Evolutionary conservation across 1,140 invertebrate genomes (phyloP).

Genomic region (Heliconius nattereri): DNA sequence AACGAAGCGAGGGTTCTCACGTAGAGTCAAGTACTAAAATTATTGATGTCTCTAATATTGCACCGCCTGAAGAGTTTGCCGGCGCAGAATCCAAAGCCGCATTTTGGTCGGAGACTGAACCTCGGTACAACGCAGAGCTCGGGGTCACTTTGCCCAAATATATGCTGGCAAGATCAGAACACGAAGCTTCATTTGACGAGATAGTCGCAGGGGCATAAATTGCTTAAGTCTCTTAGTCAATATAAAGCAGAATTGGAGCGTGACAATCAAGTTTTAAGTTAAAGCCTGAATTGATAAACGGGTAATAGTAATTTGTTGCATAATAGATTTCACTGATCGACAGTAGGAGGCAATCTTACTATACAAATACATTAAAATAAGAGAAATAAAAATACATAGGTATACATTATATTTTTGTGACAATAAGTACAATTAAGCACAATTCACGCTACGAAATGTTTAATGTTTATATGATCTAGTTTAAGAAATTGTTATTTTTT

Average conservation of each 20-base stretch:
- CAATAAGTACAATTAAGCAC: slow-evolving; percentile 23
- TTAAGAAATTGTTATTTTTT: slow-evolving; percentile 38
- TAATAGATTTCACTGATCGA: slow-evolving; percentile 66
- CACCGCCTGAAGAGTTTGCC: slow-evolving; percentile 79
- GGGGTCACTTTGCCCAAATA: slow-evolving; percentile 85
- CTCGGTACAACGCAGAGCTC: slow-evolving; percentile 83
- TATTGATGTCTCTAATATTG: slow-evolving; percentile 68
- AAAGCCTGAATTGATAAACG: slow-evolving; percentile 47
- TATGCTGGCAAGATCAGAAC: slow-evolving; percentile 85
- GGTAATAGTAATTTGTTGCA: slow-evolving; percentile 62
- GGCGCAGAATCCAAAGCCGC: slow-evolving; percentile 79
- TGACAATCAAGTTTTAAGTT: slow-evolving; percentile 64
- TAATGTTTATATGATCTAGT: slow-evolving; percentile 25
- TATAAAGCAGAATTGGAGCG: slow-evolving; percentile 66
- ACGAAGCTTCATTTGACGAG: slow-evolving; percentile 85
- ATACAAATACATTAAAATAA: slow-evolving; percentile 37
- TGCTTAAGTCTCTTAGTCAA: slow-evolving; percentile 56
- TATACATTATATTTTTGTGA: slow-evolving; percentile 18
- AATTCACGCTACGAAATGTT: slow-evolving; percentile 23
- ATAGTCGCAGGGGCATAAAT: slow-evolving; percentile 70
- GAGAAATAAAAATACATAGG: not conserved
- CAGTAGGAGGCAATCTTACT: slow-evolving; percentile 43
- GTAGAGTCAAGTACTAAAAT: slow-evolving; percentile 57
- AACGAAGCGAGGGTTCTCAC: slow-evolving; percentile 60
- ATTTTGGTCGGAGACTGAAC: slow-evolving; percentile 84